Base-by-base conservation (phyloP, 2,888 invertebrate species). In the Agriopis leucophaearia region DNA sequence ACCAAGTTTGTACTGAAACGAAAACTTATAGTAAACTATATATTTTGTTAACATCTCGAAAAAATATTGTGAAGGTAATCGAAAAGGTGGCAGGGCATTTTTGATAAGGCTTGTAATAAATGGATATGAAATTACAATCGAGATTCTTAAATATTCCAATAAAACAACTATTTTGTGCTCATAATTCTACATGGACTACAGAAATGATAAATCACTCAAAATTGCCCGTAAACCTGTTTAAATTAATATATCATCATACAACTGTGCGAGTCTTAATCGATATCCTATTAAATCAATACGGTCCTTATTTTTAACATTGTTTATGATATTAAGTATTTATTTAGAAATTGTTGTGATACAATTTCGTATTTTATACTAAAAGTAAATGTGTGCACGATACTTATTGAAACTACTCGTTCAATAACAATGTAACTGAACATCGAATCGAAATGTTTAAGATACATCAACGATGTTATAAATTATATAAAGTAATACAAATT, bases 291-390 rank as follows among this genome's bases (percentile, higher is more conserved):
- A 61, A 59, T 69, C 70, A 77, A 79, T 74, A 77, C 78, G 69
- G 79, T 71, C 81, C 85, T 83, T 84, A 85, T 85, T 86, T 88
- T 81, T 87, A 88, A 87, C 79, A 81, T 86, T 86, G 84, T 55
- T 85, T 89, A 88, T 87, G 89, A 88, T 90, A 88, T 89, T 89
- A 86, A 91, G 90, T 91, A 91, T 91, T 91, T 91, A 91, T 91
- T 91, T 90, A 88, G 85, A 81, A 55, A 58, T 67, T 60, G 50
- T 67, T 59, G 56, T 61, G 27, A 40, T 48, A 51, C 60, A 57
- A 57, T 62, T 61, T 62, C 60, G 52, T 89, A 89, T 87, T 81
- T 74, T 84, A 73, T 72, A 67, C 51, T 69, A 70, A 72, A 74
- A 76, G 72, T 74, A 74, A 71, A 74, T 69, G 61, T 67, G 57